Base-by-base conservation (phyloP, 2,113 vertebrate genomes). In the Neolamprologus toae region DNA sequence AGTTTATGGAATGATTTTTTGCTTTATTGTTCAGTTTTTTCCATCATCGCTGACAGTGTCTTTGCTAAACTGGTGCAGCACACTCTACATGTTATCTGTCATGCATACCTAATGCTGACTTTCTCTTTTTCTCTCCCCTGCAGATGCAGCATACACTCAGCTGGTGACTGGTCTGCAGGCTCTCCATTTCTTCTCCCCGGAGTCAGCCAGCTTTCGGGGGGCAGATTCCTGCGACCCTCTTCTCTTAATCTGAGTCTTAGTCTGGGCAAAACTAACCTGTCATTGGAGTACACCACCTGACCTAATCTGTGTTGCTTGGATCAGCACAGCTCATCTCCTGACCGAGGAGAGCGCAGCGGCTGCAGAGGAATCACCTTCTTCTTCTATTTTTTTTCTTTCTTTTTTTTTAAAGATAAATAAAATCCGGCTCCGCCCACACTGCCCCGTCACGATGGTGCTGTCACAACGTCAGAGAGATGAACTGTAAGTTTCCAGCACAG, bases 391-490 rank as follows among this genome's bases (percentile, higher is more conserved):
- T 2, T 19, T 87, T 13, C 5, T 1, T 55, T 54, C 0, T 2
- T 5, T n/a, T 23, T 10, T 12, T 7, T 55, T 1, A 3, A 14
- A 55, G 37, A 40, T 8, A 55, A 57, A 57, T 28, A 9, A 61
- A 35, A 63, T 63, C 31, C 31, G 2, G 59, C 59, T 63, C 28
- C 96, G 95, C 91, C 95, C 94, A 96, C 93, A 96, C 95, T 90
- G 93, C 88, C 80, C 63, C 88, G 88, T 96, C 97, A 96, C 96
- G 90, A 99, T 99, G 99, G 99, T 99, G 97, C 98, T 99, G 97
- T 99, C 98, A 96, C 99, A 99, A 96, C 98, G 98, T 96, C 99
- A 99, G 98, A 97, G 98, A 97, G 99, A 99, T 94, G 99, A 99
- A 95, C 97, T 99, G 98, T 99, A 97, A 99, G 99, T 97, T 45